These are phyloP conservation scores for Hirtodrosophila confusa DNA, from an alignment of 2,888 invertebrate species.

Conservation along the genomic window DNA sequence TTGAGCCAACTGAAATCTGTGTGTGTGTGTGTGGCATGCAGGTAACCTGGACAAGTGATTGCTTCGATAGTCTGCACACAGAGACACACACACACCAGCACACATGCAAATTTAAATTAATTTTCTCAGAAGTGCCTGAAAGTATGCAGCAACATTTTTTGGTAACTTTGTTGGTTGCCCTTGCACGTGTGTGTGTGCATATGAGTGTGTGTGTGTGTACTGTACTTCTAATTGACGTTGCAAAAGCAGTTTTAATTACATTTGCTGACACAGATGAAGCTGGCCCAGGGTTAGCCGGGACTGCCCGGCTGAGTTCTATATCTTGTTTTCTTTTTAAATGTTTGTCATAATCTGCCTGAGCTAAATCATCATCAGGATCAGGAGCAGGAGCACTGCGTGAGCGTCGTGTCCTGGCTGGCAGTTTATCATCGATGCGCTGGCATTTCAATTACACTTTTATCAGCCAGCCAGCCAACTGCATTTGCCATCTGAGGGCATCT, in stretches of 20 bases:
- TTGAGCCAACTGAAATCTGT: conserved; percentile 42
- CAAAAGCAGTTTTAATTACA: conserved; percentile 76
- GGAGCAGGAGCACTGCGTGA: not conserved
- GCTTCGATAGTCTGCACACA: conserved; percentile 43
- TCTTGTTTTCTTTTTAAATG: conserved; percentile 11
- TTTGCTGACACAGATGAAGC: conserved; percentile 44
- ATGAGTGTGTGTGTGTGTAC: conserved; percentile 21
- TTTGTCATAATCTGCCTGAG: conserved; percentile 3
- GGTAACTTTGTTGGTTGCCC: conserved; percentile 37
- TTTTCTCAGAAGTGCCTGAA: conserved; percentile 64
- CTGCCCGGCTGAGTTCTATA: not conserved
- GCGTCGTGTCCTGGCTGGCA: conserved; percentile 15
- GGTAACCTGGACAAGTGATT: conserved; percentile 55
- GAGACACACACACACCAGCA: conserved; percentile 20
- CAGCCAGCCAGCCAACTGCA: conserved; percentile 35
- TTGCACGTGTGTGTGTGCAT: conserved; percentile 5
- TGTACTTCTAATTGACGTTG: conserved; percentile 69
- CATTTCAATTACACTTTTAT: conserved; percentile 53
- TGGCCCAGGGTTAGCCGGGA: not conserved
- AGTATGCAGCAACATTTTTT: conserved; percentile 66
- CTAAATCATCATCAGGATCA: conserved; percentile 13
- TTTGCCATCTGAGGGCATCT: conserved; percentile 25
- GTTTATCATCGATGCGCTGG: conserved; percentile 31
- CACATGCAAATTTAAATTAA: conserved; percentile 60
- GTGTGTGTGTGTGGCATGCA: conserved; percentile 23